Percentiles rank a stretch among this genome's conserved stretches.
These are phyloP conservation scores for Watsonalla cultraria DNA, from an alignment of 2,888 invertebrate species.

Conservation along the genomic window DNA sequence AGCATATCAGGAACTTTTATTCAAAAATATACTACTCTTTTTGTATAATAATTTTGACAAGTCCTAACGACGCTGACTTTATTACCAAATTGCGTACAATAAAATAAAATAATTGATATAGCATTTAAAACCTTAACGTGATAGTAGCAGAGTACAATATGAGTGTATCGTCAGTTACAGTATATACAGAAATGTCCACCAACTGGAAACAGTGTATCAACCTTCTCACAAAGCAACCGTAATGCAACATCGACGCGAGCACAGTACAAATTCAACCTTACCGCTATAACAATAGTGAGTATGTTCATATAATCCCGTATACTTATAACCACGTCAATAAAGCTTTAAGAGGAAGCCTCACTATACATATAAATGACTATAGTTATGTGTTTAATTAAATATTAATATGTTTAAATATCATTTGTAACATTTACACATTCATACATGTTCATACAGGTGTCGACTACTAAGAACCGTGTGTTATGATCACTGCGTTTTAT, in stretches of 20 bases:
- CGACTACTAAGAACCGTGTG: slow-evolving; percentile 38
- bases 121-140: background rate
- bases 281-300: slow-evolving; percentile 56
- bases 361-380: slow-evolving; percentile 65
- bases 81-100: too few relatives aligned
- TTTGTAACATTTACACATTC: slow-evolving; percentile 69
- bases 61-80: too few relatives aligned
- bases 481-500: slow-evolving; percentile 31
- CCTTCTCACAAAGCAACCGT: slow-evolving; percentile 18
- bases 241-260: slow-evolving; percentile 34
- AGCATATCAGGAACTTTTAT: too few relatives aligned
- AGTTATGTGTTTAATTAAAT: slow-evolving; percentile 51
- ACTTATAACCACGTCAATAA: slow-evolving; percentile 72
- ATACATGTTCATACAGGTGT: slow-evolving; percentile 66
- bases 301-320: slow-evolving; percentile 70
- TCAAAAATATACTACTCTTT: too few relatives aligned
- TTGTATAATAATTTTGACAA: too few relatives aligned
- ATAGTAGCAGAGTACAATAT: background rate
- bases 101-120: background rate
- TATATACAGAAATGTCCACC: background rate
- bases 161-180: background rate
- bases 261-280: slow-evolving; percentile 55
- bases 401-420: slow-evolving; percentile 58
- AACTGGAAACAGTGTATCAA: slow-evolving; percentile 8
- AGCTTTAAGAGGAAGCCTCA: slow-evolving; percentile 76